Conservation (phyloP, 2,113 vertebrate species). For the Spermophilus dauricus region DNA sequence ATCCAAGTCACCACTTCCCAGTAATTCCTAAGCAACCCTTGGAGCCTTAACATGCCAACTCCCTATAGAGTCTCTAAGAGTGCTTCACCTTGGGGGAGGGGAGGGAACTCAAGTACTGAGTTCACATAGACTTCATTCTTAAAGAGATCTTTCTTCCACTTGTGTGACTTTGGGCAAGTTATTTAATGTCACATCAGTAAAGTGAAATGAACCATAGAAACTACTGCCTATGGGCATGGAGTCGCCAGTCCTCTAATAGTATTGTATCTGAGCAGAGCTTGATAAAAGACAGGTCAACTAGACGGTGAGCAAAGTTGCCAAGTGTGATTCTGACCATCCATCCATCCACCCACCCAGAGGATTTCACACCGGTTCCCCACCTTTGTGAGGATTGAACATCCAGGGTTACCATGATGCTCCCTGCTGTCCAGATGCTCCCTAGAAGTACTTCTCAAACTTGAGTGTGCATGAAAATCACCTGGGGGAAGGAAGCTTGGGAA, state of each 20-base stretch:
- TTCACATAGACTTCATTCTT: background rate
- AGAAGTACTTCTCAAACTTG: background rate
- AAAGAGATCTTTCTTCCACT: background rate
- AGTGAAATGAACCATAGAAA: background rate
- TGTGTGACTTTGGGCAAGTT: background rate
- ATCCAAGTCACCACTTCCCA: background rate
- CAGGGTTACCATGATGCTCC: background rate
- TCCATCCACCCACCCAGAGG: background rate
- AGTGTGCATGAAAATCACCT: fast-evolving
- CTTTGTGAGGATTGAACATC: no score
- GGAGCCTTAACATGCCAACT: fast-evolving
- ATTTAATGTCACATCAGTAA: background rate
- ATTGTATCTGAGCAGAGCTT: background rate
- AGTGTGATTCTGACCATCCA: fast-evolving
- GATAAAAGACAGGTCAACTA: background rate
- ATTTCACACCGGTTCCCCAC: fast-evolving
- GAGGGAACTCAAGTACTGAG: background rate
- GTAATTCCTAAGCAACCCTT: background rate
- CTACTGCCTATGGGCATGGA: fast-evolving
- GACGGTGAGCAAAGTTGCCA: background rate
- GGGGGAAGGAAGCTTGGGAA: background rate
- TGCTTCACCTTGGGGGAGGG: background rate
- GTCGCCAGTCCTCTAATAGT: fast-evolving
- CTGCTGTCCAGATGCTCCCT: fast-evolving
- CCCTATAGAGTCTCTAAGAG: background rate